Percentiles rank a stretch among this genome's conserved stretches.
These are phyloP conservation scores for Baccha elongata DNA, from an alignment of 2,888 invertebrate genomes.

Conservation along the genomic window DNA sequence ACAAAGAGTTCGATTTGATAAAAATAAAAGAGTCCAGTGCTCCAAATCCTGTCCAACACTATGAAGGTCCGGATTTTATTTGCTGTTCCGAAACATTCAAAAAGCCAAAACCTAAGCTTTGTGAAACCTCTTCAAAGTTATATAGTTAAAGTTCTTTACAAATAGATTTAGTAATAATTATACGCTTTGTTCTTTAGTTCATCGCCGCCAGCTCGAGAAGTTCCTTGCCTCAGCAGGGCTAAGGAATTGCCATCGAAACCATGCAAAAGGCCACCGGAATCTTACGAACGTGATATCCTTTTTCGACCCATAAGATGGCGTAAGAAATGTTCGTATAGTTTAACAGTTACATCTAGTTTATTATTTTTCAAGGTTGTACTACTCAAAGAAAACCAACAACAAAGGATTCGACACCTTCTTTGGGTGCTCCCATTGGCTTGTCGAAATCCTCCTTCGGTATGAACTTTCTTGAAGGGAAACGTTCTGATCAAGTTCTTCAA, in stretches of 20 bases:
- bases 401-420: background rate
- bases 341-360: background rate
- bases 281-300: conserved; percentile 35
- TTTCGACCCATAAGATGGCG: conserved; percentile 48
- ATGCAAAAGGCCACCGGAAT: background rate
- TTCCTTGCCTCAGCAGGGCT: conserved; percentile 9
- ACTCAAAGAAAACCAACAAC: background rate
- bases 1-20: background rate
- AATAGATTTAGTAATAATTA: background rate
- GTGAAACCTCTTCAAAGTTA: conserved; percentile 9
- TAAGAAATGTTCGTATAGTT: conserved; percentile 12
- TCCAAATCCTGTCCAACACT: conserved; percentile 2
- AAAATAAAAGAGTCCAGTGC: conserved; percentile 8
- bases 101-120: background rate
- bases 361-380: conserved; percentile 47
- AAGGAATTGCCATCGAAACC: background rate
- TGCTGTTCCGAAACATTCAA: conserved; percentile 36
- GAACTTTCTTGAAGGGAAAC: conserved; percentile 60
- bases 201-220: background rate
- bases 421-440: conserved; percentile 77
- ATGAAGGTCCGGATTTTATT: conserved; percentile 16
- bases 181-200: background rate
- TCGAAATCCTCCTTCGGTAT: conserved; percentile 71
- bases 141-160: background rate
- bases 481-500: conserved; percentile 71